These are phyloP conservation scores for Polypedilum pembai DNA, from an alignment of 1,140 invertebrate species.

Conservation along the genomic window DNA sequence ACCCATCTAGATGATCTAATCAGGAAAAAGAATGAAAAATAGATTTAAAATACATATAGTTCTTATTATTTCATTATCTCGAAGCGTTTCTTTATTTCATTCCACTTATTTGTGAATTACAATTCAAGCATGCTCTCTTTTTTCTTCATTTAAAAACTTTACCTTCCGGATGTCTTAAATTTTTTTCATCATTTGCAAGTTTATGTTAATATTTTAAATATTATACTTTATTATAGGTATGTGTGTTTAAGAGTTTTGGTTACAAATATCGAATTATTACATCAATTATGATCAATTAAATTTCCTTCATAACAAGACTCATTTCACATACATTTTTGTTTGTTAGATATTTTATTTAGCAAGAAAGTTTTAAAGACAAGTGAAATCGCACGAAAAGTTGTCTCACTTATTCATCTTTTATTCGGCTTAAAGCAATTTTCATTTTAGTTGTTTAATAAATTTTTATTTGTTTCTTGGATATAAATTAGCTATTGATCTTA, in stretches of 20 bases:
- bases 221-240: background rate
- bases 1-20: background rate
- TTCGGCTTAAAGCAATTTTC: background rate
- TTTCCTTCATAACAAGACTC: background rate
- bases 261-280: constrained; percentile 10
- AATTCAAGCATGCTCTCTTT: background rate
- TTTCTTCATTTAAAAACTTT: background rate
- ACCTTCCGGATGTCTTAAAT: background rate
- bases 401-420: too few species aligned
- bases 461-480: too few species aligned
- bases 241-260: background rate
- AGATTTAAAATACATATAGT: background rate
- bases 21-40: background rate
- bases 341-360: background rate
- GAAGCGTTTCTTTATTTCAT: constrained; percentile 18
- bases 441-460: too few species aligned
- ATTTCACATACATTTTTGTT: background rate
- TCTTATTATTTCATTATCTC: constrained; percentile 3
- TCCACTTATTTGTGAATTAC: constrained; percentile 6
- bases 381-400: background rate
- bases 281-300: background rate
- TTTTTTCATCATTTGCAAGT: background rate
- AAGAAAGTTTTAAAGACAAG: background rate
- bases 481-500: too few species aligned
- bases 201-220: background rate